Percentiles rank a stretch among this genome's conserved stretches.
These are phyloP conservation scores for Meghimatium bilineatum DNA, from an alignment of 2,888 invertebrate genomes.

Conservation along the genomic window DNA sequence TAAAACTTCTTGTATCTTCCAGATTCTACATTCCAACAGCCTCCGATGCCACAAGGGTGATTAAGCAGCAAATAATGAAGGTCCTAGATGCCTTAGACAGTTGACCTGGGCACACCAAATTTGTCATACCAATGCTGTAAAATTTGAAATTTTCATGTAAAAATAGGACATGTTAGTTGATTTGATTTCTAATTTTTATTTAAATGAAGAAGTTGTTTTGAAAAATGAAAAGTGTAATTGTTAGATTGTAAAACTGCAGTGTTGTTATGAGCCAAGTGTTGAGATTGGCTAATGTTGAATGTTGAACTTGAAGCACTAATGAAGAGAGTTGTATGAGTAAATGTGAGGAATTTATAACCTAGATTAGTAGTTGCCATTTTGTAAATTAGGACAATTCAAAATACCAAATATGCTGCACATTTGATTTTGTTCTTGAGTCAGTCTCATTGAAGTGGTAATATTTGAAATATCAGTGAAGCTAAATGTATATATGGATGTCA, in stretches of 20 bases:
- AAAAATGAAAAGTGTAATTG: background rate
- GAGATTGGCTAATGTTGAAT: background rate
- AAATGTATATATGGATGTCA: too few relatives aligned
- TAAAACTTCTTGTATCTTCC: background rate
- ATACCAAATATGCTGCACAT: too few relatives aligned
- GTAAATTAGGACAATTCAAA: too few relatives aligned
- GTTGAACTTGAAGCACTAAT: too few relatives aligned
- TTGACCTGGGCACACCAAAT: slow-evolving; percentile 47
- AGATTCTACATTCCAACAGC: slow-evolving; percentile 92
- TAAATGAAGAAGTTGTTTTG: background rate
- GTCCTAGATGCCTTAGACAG: slow-evolving; percentile 74
- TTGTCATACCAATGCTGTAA: background rate
- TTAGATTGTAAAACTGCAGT: background rate
- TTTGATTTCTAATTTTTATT: background rate
- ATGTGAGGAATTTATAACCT: too few relatives aligned
- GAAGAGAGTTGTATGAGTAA: too few relatives aligned
- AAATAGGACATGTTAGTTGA: background rate
- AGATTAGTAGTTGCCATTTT: too few relatives aligned
- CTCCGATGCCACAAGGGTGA: slow-evolving; percentile 90
- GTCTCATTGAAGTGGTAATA: too few relatives aligned
- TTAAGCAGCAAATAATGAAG: slow-evolving; percentile 91
- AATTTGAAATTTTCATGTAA: background rate
- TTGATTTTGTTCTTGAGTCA: too few relatives aligned
- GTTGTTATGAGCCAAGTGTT: background rate
- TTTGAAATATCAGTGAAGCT: too few relatives aligned